Conservation (phyloP, 2,113 vertebrate species). For the Caloenas nicobarica region DNA sequence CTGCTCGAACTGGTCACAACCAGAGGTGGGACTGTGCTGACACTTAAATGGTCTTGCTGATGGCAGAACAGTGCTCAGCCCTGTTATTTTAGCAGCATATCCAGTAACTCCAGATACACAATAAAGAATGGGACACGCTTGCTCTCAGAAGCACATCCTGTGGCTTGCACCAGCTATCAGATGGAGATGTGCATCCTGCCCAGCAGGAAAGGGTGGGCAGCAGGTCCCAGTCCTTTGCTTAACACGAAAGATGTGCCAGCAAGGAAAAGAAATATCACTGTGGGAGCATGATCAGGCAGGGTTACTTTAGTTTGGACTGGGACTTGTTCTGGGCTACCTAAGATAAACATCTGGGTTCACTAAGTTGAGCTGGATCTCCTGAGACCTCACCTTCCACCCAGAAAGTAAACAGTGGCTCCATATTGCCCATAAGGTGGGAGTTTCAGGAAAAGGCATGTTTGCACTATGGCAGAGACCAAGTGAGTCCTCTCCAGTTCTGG, state of each 20-base stretch:
- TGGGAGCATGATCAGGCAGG: fast-evolving
- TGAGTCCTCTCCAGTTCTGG: neutral
- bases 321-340: neutral
- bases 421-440: neutral
- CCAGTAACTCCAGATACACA: neutral
- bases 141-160: neutral
- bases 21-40: neutral
- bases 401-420: neutral
- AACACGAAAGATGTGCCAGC: neutral
- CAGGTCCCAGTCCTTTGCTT: neutral
- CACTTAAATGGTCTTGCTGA: neutral
- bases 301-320: neutral
- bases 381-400: neutral
- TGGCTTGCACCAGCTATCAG: neutral
- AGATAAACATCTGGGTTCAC: neutral
- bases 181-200: neutral
- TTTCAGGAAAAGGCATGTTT: neutral
- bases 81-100: neutral
- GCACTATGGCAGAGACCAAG: neutral
- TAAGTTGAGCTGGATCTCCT: neutral
- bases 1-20: neutral
- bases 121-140: fast-evolving
- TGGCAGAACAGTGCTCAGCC: neutral
- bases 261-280: neutral
- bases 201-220: neutral